A percentile compares a stretch with the other conserved stretches of the same genome.
These are phyloP conservation scores for Sterna hirundo DNA, from an alignment of 2,113 vertebrate genomes.

Conservation along the genomic window DNA sequence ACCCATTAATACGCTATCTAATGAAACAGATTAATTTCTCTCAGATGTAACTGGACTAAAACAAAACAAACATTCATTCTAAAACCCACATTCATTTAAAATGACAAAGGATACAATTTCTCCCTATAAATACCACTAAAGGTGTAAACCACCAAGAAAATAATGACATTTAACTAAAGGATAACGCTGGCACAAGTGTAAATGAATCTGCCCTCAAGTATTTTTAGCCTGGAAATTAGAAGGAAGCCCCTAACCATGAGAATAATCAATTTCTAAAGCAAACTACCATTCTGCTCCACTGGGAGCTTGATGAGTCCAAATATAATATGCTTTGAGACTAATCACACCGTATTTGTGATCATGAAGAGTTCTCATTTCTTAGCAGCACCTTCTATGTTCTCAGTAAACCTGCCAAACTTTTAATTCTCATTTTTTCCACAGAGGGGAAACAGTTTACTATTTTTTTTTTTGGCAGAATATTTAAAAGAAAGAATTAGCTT, in stretches of 20 bases:
- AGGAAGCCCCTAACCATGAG: background rate
- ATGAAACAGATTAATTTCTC: background rate
- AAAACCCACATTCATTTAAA: background rate
- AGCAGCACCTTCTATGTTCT: background rate
- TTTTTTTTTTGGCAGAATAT: background rate
- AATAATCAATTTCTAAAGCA: constrained; percentile 1
- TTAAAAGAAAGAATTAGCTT: background rate
- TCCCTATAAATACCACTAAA: background rate
- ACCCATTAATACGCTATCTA: background rate
- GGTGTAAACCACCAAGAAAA: background rate
- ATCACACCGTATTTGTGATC: background rate
- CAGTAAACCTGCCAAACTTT: background rate
- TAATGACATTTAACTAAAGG: background rate
- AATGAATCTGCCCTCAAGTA: background rate
- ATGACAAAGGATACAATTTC: background rate
- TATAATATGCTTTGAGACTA: background rate
- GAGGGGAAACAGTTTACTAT: background rate
- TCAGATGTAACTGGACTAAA: background rate
- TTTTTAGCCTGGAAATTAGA: constrained; percentile 8
- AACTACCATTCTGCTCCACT: background rate
- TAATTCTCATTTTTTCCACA: background rate
- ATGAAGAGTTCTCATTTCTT: background rate
- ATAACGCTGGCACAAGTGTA: background rate
- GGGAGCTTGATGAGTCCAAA: background rate
- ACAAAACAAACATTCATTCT: background rate